Conservation (phyloP, 2,797 vertebrate species). For the Kryptolebias ocellatus region DNA sequence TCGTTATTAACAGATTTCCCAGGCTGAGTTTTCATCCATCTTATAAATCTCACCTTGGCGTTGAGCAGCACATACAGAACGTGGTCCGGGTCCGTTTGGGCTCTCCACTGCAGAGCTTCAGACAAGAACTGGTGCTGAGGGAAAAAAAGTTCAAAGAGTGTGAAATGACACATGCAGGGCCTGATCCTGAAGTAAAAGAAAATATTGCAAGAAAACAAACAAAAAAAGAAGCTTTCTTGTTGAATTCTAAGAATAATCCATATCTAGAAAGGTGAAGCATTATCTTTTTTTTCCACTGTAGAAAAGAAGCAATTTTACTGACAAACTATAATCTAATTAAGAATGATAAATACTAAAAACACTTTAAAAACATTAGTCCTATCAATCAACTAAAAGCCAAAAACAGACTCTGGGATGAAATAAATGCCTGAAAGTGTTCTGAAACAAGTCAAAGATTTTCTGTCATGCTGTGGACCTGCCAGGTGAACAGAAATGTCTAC, state of each 20-base stretch:
- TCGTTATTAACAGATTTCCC: too few species aligned
- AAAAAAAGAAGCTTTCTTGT: not conserved
- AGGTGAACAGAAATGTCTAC: slow-evolving; percentile 11
- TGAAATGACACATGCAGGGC: not conserved
- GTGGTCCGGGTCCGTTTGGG: slow-evolving; percentile 94
- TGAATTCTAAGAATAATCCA: not conserved
- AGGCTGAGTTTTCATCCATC: not conserved
- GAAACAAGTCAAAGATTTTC: slow-evolving; percentile 7
- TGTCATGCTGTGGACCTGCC: slow-evolving; percentile 27
- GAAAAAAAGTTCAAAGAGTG: not conserved
- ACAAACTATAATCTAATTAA: slow-evolving; percentile 13
- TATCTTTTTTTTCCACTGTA: not conserved
- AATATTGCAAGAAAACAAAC: not conserved
- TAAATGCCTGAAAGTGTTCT: slow-evolving; percentile 7
- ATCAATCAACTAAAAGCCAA: slow-evolving; percentile 25
- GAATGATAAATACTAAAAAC: too few species aligned
- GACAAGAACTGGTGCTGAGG: slow-evolving; percentile 95
- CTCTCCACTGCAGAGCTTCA: slow-evolving; percentile 96
- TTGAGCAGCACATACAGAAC: slow-evolving; percentile 93
- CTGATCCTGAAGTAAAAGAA: not conserved
- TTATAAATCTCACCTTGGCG: slow-evolving; percentile 86
- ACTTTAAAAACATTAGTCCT: not conserved
- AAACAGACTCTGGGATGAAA: slow-evolving; percentile 11
- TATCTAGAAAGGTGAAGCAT: not conserved
- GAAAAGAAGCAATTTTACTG: not conserved